phyloP scores from a whole-genome alignment of 2,113 vertebrate species.

The Sakesphorus luctuosus region DNA sequence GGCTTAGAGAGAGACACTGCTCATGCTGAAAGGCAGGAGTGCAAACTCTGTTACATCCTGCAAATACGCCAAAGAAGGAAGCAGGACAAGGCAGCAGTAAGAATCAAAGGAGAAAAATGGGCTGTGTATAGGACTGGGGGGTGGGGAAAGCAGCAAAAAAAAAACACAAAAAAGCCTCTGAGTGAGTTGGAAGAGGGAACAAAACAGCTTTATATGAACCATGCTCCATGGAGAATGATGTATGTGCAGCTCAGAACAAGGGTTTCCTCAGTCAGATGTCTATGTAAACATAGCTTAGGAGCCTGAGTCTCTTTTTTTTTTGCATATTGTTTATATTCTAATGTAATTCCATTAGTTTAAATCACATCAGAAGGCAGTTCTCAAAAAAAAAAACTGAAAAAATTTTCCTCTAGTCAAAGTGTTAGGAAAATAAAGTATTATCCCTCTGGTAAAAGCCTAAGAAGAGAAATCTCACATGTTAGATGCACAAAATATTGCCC shows the following conservation, averaged over 20 bases:
- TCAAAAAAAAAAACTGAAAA: not conserved
- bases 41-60: not conserved
- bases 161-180: not conserved
- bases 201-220: conserved; percentile 26
- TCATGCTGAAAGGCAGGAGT: not conserved
- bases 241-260: not conserved
- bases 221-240: not conserved
- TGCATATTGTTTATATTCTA: not conserved
- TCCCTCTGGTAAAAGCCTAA: not conserved
- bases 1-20: not conserved
- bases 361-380: not conserved
- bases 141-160: not conserved
- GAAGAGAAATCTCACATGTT: not conserved
- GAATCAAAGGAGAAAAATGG: not conserved
- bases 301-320: not conserved
- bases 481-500: not conserved
- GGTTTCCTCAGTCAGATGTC: not conserved
- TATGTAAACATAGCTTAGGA: conserved; percentile 10
- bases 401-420: not conserved
- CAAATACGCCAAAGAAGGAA: not conserved
- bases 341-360: not conserved
- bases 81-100: not conserved
- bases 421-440: not conserved
- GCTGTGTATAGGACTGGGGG: not conserved
- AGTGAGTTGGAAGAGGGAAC: not conserved